Conservation (phyloP, 2,888 invertebrate genomes). For the Xestoiulus laeticollis region DNA sequence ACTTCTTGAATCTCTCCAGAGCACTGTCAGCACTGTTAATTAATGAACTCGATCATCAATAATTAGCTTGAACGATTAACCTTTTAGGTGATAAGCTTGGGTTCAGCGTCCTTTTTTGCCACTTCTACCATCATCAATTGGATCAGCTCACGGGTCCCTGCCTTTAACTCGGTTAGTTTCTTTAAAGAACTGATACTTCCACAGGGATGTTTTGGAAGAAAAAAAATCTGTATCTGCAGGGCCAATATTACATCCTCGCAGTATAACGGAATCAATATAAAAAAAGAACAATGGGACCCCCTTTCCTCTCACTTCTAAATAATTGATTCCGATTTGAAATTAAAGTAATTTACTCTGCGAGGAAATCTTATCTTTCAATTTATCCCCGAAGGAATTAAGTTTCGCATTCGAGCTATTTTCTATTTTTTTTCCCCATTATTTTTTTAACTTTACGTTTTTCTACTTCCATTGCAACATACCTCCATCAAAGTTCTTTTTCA, state of each 20-base stretch:
- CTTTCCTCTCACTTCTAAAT: neutral
- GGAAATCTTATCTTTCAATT: slow-evolving; percentile 18
- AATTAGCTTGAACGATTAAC: slow-evolving; percentile 30
- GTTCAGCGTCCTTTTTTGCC: neutral
- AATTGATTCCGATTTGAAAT: slow-evolving; percentile 30
- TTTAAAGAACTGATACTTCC: neutral
- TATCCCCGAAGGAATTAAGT: neutral
- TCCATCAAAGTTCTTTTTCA: neutral
- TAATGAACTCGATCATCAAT: neutral
- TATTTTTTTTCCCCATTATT: neutral
- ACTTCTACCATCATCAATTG: neutral
- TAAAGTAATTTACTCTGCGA: slow-evolving; percentile 30
- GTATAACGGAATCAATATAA: neutral
- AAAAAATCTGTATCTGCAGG: neutral
- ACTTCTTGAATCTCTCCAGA: neutral
- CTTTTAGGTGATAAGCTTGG: neutral
- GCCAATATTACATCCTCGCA: neutral
- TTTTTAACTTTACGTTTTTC: neutral
- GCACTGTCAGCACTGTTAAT: neutral
- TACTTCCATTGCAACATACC: neutral
- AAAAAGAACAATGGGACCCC: slow-evolving; percentile 15
- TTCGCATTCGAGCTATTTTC: neutral
- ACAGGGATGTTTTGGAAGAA: neutral
- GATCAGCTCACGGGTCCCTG: neutral
- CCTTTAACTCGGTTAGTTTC: neutral